Evolutionary conservation across 2,113 vertebrate species (phyloP), one percentile per base, ranked within the genome.

Genomic region (Clarias macrocephalus): DNA sequence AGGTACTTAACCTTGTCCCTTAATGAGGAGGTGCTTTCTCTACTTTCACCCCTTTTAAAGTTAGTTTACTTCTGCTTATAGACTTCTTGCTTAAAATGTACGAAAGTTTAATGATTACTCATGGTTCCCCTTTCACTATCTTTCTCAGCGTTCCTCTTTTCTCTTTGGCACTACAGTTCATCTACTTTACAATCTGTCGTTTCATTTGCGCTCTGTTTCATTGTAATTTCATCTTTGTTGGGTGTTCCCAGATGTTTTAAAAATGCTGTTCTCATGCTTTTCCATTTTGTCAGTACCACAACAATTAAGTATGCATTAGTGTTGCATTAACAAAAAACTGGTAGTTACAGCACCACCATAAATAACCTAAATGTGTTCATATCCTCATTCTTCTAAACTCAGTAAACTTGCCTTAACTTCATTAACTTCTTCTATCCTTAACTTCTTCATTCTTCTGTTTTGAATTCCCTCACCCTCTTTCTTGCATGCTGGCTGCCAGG

Each of bases 401-500:
- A 52, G 5, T 83, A 33, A 66, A 57, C 79, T 28, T 28, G 30
- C 19, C 68, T 59, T 59, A 59, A 59, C 54, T 33, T 59, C 56
- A 37, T 62, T 13, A 33, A 11, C 9, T 60, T 59, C 1, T 62
- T 81, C 57, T 37, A 9, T 62, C 83, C 56, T 79, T 89, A 83
- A 89, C 52, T 56, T 42, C 82, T 21, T 60, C 56, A 60, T 63
- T 88, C 73, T 86, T 88, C 42, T 81, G 65, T 84, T 88, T n/a
- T 85, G 48, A 65, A 84, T 75, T 48, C n/a, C 57, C 83, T 48
- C 70, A 57, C 30, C 13, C 68, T 10, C 52, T 85, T 88, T 89
- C 87, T 91, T 94, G 91, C 92, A 92, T 93, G 91, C 93, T 94
- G 90, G 92, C 84, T 93, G 60, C 92, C 92, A 95, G 94, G 92